Evolutionary conservation across 2,797 vertebrate genomes (phyloP).

Genomic region (Fistularia commersonii): DNA sequence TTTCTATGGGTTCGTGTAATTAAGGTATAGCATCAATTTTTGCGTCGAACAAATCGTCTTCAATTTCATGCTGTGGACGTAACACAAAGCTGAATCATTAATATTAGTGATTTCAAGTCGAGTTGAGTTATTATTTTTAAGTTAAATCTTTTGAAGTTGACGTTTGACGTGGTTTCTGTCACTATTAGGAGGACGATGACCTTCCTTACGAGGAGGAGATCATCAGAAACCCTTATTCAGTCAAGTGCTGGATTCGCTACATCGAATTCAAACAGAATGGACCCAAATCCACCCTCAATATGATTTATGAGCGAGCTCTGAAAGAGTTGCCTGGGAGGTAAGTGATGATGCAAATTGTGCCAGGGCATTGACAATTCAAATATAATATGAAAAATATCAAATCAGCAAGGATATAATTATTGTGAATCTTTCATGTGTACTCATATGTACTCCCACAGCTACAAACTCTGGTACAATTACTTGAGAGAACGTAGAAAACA

Average conservation of each 20-base stretch:
- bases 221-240: conserved; percentile 90
- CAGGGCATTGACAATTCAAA: neutral
- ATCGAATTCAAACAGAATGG: conserved; percentile 86
- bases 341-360: neutral
- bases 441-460: conserved; percentile 69
- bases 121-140: neutral
- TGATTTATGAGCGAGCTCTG: conserved; percentile 89
- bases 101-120: neutral
- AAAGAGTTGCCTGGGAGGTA: conserved; percentile 92
- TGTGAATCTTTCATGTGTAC: neutral
- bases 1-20: too few species aligned
- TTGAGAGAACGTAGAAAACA: conserved; percentile 89
- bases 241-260: conserved; percentile 94
- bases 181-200: conserved; percentile 86
- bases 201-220: conserved; percentile 93
- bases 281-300: conserved; percentile 78
- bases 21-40: too few species aligned
- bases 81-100: too few species aligned
- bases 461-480: conserved; percentile 94
- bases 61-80: too few species aligned
- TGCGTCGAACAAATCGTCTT: neutral
- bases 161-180: conserved; percentile 8
- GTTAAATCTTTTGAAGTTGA: neutral
- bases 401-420: neutral
- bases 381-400: too few species aligned